Percentiles rank a stretch among this genome's conserved stretches.
phyloP scores from a whole-genome alignment of 2,888 invertebrate genomes.

The Anaspis maculata region DNA sequence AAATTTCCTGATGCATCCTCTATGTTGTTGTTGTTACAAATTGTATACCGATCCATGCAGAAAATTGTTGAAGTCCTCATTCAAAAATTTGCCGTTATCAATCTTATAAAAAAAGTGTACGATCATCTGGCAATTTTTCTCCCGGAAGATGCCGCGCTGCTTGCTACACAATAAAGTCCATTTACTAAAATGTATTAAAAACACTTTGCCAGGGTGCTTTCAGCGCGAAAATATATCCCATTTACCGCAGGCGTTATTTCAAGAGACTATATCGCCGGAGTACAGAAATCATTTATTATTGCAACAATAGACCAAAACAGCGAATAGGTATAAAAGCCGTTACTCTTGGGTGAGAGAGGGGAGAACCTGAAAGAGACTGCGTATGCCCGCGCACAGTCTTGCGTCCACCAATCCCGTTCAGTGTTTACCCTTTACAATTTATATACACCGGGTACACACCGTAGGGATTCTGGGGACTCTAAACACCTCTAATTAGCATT shows the following conservation, averaged over 20 bases:
- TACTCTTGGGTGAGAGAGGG: conserved; percentile 14
- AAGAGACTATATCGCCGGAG: conserved; percentile 24
- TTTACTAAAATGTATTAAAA: conserved; percentile 23
- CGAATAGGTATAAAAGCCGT: conserved; percentile 18
- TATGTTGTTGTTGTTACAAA: no score
- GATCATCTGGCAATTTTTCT: background rate
- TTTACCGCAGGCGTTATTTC: conserved; percentile 29
- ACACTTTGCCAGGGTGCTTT: conserved; percentile 25
- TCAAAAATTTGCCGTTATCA: no score
- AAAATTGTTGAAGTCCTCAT: no score
- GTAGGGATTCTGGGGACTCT: no score
- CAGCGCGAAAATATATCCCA: conserved; percentile 30
- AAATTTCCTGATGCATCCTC: no score
- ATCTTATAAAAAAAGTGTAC: no score
- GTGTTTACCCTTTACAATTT: conserved; percentile 16
- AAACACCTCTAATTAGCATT: no score
- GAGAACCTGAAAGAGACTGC: conserved; percentile 9
- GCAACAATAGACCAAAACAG: conserved; percentile 31
- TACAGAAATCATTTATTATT: conserved; percentile 35
- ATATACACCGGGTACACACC: no score
- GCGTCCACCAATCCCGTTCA: conserved; percentile 13
- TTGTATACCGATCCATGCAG: no score
- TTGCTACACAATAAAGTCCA: conserved; percentile 17
- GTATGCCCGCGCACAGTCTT: conserved; percentile 11
- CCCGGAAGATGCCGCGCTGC: no score